phyloP scores from a whole-genome alignment of 2,797 vertebrate species.

The Aulostomus chinensis region DNA sequence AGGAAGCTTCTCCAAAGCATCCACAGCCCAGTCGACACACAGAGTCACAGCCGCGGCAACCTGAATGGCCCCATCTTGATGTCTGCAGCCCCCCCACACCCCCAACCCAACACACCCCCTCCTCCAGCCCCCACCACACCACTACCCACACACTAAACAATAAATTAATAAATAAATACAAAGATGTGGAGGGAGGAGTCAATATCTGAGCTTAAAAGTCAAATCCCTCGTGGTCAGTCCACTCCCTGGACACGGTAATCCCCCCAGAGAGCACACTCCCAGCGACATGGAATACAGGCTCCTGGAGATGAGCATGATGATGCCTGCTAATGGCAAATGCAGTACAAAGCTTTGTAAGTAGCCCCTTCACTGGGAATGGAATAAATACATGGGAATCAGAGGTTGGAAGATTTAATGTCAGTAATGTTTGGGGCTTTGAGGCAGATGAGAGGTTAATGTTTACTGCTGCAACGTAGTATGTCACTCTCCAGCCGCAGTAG shows the following conservation, averaged over 20 bases:
- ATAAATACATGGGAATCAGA: constrained; percentile 14
- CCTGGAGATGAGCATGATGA: constrained; percentile 43
- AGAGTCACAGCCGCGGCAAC: constrained; percentile 56
- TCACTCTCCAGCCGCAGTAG: constrained; percentile 2
- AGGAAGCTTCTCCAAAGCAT: constrained; percentile 46
- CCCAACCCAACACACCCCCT: constrained; percentile 11
- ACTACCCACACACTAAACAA: constrained; percentile 1
- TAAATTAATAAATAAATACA: constrained; percentile 46
- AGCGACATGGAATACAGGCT: constrained; percentile 24
- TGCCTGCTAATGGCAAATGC: constrained; percentile 53
- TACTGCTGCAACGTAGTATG: constrained; percentile 15
- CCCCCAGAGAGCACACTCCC: constrained; percentile 25
- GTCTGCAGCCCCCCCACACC: constrained; percentile 45
- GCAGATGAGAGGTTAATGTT: constrained; percentile 28
- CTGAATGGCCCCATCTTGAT: constrained; percentile 62
- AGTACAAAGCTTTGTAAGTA: constrained; percentile 34
- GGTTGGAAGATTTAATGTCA: constrained; percentile 26
- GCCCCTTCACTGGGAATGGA: constrained; percentile 17
- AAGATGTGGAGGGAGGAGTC: constrained; percentile 63
- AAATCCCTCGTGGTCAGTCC: constrained; percentile 60
- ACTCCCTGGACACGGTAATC: constrained; percentile 62
- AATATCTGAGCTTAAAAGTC: constrained; percentile 56
- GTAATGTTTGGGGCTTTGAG: constrained; percentile 23
- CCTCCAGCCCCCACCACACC: no score
- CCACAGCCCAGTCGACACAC: constrained; percentile 47